A percentile compares a stretch with the other conserved stretches of the same genome.
These are phyloP conservation scores for Gulo gulo DNA, from an alignment of 2,113 vertebrate genomes.

Conservation along the genomic window DNA sequence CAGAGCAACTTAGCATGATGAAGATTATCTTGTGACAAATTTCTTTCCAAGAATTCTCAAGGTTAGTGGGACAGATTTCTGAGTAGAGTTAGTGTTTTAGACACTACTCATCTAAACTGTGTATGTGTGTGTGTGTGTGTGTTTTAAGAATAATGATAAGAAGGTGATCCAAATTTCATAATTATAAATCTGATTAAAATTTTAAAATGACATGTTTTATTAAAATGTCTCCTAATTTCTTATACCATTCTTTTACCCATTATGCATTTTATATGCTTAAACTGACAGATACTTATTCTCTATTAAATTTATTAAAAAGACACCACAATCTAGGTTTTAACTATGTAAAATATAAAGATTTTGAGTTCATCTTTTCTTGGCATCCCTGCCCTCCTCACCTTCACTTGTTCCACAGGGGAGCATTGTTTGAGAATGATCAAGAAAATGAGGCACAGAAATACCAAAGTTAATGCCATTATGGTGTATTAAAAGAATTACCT, in stretches of 20 bases:
- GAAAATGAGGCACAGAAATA: constrained; percentile 57
- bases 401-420: not conserved
- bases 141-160: not conserved
- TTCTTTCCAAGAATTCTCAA: not conserved
- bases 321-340: not conserved
- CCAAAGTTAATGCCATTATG: constrained; percentile 52
- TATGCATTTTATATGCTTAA: not conserved
- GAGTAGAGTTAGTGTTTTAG: not conserved
- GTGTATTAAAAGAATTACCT: constrained; percentile 63
- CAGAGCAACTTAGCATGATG: not conserved
- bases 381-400: not conserved
- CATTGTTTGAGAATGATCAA: constrained; percentile 8
- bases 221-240: not conserved
- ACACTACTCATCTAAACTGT: not conserved
- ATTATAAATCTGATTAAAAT: not conserved
- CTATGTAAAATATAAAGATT: not conserved
- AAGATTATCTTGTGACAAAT: not conserved
- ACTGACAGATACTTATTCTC: not conserved
- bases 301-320: not conserved
- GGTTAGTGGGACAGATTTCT: not conserved
- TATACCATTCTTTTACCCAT: not conserved
- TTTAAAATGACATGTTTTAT: not conserved
- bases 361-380: not conserved
- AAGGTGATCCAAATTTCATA: not conserved
- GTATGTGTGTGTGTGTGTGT: not conserved